Conservation (phyloP, 2,888 invertebrate species). For the Syritta pipiens region DNA sequence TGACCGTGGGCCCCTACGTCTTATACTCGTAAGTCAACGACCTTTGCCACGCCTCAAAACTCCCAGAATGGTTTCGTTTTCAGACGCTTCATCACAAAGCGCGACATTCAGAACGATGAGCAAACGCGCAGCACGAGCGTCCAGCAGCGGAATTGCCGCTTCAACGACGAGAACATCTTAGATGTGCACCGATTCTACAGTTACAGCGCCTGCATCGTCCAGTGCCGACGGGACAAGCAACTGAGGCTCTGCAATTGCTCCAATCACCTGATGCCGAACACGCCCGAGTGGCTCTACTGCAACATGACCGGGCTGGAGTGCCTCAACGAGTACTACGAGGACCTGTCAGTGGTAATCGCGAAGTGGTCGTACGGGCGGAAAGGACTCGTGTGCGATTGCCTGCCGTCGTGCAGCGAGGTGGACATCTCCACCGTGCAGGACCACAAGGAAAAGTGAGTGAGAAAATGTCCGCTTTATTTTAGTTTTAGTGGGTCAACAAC, state of each 20-base stretch:
- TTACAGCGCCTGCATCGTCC: slow-evolving; percentile 86
- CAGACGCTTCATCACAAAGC: slow-evolving; percentile 81
- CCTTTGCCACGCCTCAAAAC: neutral
- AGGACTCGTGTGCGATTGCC: slow-evolving; percentile 84
- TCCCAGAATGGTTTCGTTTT: neutral
- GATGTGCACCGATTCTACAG: slow-evolving; percentile 85
- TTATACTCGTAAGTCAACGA: slow-evolving; percentile 79
- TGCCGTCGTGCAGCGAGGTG: slow-evolving; percentile 86
- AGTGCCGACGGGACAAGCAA: slow-evolving; percentile 85
- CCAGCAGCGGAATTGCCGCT: slow-evolving; percentile 85
- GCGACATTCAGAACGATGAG: slow-evolving; percentile 86
- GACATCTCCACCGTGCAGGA: slow-evolving; percentile 83
- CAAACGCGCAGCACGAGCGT: slow-evolving; percentile 83
- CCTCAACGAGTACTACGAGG: slow-evolving; percentile 82
- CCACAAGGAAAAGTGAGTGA: slow-evolving; percentile 74
- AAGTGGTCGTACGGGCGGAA: slow-evolving; percentile 82
- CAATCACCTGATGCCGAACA: slow-evolving; percentile 85
- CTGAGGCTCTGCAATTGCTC: slow-evolving; percentile 83
- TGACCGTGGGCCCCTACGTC: slow-evolving; percentile 82
- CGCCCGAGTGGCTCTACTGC: slow-evolving; percentile 81
- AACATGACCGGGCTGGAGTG: slow-evolving; percentile 84
- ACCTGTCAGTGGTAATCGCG: slow-evolving; percentile 84
- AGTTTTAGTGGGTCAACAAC: too few species aligned
- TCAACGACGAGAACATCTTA: slow-evolving; percentile 83
- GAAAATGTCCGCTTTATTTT: too few species aligned